Percentiles rank a stretch among this genome's conserved stretches.
Evolutionary conservation across 2,113 vertebrate species (phyloP).

Genomic region (Aldabrachelys gigantea): DNA sequence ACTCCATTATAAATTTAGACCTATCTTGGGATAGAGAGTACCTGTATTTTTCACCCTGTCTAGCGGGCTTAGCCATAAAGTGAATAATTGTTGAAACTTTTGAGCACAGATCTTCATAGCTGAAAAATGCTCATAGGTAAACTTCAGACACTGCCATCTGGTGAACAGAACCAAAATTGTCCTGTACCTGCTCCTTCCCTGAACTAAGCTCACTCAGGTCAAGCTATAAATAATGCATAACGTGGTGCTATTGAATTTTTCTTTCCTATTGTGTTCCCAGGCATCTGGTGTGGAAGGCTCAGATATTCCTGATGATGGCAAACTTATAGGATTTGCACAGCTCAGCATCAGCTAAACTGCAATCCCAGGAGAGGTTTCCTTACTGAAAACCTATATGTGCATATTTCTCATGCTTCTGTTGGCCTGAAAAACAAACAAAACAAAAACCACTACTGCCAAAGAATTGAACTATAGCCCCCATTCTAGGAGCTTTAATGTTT

Average conservation of each 20-base stretch:
- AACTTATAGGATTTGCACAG: conserved; percentile 98
- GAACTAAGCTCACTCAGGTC: fast-evolving
- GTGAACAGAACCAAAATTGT: background rate
- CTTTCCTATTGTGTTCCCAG: conserved; percentile 77
- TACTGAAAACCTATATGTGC: conserved; percentile 77
- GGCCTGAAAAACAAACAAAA: conserved; percentile 79
- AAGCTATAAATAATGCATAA: fast-evolving
- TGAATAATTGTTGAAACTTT: background rate
- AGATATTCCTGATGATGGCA: conserved; percentile 95
- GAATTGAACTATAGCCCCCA: conserved; percentile 85
- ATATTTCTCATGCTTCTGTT: conserved; percentile 84
- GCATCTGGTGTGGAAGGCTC: conserved; percentile 94
- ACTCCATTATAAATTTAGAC: background rate
- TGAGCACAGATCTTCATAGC: background rate
- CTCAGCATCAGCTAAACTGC: conserved; percentile 95
- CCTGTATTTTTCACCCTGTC: background rate
- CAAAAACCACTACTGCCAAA: conserved; percentile 97
- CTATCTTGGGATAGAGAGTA: background rate
- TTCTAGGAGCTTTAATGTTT: conserved; percentile 79
- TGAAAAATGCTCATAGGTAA: fast-evolving
- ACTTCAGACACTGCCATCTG: background rate
- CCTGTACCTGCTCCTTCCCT: background rate
- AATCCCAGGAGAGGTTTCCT: conserved; percentile 74
- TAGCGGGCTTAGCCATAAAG: fast-evolving
- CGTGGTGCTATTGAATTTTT: conserved; percentile 1